These are phyloP conservation scores for Polymixis flavicincta DNA, from an alignment of 2,888 invertebrate genomes.

Conservation along the genomic window DNA sequence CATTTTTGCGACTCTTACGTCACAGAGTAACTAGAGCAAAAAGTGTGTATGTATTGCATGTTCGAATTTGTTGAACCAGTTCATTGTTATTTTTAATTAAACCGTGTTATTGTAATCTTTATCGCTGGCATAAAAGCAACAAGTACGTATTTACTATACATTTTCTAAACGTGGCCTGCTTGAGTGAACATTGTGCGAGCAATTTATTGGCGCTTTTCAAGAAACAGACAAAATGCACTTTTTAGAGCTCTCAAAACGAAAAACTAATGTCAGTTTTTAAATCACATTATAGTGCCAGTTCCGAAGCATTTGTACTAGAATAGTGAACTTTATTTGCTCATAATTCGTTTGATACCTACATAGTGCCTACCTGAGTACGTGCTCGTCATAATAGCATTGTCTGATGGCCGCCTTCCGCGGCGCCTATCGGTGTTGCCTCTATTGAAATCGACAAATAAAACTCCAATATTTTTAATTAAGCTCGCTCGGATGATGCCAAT, in stretches of 20 bases:
- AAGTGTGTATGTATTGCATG: conserved; percentile 17
- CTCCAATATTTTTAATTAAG: conserved; percentile 44
- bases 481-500: conserved; percentile 38
- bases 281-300: no score
- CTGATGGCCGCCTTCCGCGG: conserved; percentile 1
- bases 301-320: neutral
- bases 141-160: neutral
- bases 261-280: conserved; percentile 12
- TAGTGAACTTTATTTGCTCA: neutral
- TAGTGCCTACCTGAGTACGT: neutral
- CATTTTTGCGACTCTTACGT: conserved; percentile 27
- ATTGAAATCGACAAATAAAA: conserved; percentile 47
- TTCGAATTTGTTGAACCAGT: conserved; percentile 20
- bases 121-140: neutral
- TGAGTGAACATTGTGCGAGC: neutral
- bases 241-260: conserved; percentile 1
- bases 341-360: neutral
- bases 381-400: conserved; percentile 22
- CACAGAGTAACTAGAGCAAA: conserved; percentile 29
- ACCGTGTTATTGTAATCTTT: conserved; percentile 3
- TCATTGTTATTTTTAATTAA: conserved; percentile 20
- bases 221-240: neutral
- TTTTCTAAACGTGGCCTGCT: neutral
- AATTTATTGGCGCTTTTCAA: conserved; percentile 7
- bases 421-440: conserved; percentile 32